Evolutionary conservation across 2,797 vertebrate genomes (phyloP), one percentile per base, ranked within the genome.

Genomic region (Echiichthys vipera): DNA sequence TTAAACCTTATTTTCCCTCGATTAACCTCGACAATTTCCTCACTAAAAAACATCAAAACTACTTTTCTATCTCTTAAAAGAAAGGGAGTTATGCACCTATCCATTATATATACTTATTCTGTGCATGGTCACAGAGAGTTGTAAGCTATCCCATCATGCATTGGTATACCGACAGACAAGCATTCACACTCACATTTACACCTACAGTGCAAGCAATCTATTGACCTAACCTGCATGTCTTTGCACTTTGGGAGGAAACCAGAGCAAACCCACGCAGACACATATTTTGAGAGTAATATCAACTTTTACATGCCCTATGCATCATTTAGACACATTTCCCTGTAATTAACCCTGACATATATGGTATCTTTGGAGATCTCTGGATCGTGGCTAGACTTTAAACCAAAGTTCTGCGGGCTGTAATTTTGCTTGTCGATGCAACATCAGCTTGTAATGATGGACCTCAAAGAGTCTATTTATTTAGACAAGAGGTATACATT

Each of bases 291-390:
- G 56, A 65, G 18, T 64, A 78, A 80, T 77, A 54, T 84, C 62
- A 63, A 85, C 69, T 83, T 81, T 77, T 68, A 54, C 67, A 80
- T 17, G 36, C 32, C 49, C 76, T 45, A 49, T 76, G 22, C 69
- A 54, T 75, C 63, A 81, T 58, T 77, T 56, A 61, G 45, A 85
- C 78, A 80, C 75, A 34, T 83, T 55, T 74, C 70, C 85, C 79
- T 81, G 65, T 80, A 77, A 90, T 87, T 82, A 66, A 13, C 51
- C 22, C 37, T 75, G 71, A 81, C 65, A 78, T 77, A 74, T 81
- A 78, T 71, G 73, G 61, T 77, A 39, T 84, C 71, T 85, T 78
- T 77, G 58, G 64, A 66, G 81, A 81, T 71, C 65, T 75, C 43
- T n/a, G 49, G 51, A 81, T 72, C 17, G 17, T 80, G 77, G 69